phyloP scores from a whole-genome alignment of 2,888 invertebrate species.

The Antheraea assamensis region DNA sequence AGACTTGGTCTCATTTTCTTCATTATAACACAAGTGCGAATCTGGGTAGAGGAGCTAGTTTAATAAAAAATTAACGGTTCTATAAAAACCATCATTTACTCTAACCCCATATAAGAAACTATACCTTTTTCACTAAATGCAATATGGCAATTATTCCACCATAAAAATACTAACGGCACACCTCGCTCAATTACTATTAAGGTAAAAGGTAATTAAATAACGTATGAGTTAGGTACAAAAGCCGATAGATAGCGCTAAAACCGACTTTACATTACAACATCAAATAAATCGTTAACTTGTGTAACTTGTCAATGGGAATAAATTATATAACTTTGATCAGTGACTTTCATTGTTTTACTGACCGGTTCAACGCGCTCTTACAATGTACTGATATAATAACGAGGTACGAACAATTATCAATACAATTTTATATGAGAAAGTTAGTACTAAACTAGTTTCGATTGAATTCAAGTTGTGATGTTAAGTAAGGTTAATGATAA shows the following conservation, averaged over 20 bases:
- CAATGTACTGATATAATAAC: constrained; percentile 12
- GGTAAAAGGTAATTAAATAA: constrained; percentile 2
- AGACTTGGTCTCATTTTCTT: too few relatives aligned
- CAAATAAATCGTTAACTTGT: constrained; percentile 18
- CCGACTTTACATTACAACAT: constrained; percentile 18
- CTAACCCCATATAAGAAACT: background rate
- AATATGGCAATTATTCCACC: background rate
- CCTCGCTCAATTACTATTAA: background rate
- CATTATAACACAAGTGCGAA: too few relatives aligned
- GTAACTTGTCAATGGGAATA: constrained; percentile 14
- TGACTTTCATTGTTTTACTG: constrained; percentile 22
- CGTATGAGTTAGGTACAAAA: background rate
- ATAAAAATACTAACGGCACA: background rate
- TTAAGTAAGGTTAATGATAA: too few relatives aligned
- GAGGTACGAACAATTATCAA: constrained; percentile 3
- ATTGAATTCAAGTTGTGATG: background rate
- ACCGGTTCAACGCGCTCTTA: constrained; percentile 17
- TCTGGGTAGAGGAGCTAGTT: background rate
- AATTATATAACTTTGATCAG: constrained; percentile 19
- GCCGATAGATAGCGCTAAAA: background rate
- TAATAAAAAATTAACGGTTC: background rate
- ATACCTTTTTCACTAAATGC: background rate
- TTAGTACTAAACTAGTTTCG: background rate
- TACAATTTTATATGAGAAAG: constrained; percentile 11
- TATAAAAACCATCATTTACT: background rate